These are phyloP conservation scores for Opisthograptis luteolata DNA, from an alignment of 2,888 invertebrate species.

Conservation along the genomic window DNA sequence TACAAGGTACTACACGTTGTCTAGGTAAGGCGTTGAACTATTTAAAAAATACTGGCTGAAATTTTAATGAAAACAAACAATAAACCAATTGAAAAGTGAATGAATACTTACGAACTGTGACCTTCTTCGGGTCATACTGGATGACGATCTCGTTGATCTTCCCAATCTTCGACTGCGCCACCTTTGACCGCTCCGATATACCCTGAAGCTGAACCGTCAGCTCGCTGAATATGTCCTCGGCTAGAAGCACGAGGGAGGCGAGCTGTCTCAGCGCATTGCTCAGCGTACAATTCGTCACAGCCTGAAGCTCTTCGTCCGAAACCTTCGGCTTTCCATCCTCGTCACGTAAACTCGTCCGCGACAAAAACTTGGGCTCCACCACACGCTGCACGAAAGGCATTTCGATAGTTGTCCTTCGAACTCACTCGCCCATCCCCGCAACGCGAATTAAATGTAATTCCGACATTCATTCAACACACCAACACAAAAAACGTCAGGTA, in stretches of 20 bases:
- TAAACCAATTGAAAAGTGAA: too few species aligned
- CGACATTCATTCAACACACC: conserved; percentile 80
- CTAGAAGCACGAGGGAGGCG: conserved; percentile 91
- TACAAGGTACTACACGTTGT: too few species aligned
- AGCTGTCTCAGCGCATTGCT: conserved; percentile 93
- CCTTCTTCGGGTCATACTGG: conserved; percentile 93
- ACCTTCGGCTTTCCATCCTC: conserved; percentile 85
- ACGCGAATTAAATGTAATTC: conserved; percentile 77
- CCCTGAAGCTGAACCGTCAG: conserved; percentile 90
- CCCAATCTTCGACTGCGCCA: conserved; percentile 88
- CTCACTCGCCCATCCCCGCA: conserved; percentile 75
- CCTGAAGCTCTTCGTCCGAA: conserved; percentile 91
- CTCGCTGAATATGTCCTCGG: conserved; percentile 94
- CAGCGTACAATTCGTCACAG: conserved; percentile 93
- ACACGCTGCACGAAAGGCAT: conserved; percentile 96
- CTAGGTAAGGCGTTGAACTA: too few species aligned
- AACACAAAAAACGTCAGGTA: conserved; percentile 84
- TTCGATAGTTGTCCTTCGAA: conserved; percentile 69
- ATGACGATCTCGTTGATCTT: conserved; percentile 89
- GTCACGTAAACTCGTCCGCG: conserved; percentile 86
- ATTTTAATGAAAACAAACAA: background rate
- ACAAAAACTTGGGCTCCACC: conserved; percentile 92
- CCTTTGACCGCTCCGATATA: conserved; percentile 89
- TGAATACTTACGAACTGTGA: conserved; percentile 95
- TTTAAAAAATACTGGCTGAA: background rate